A percentile compares a stretch with the other conserved stretches of the same genome.
phyloP scores from a whole-genome alignment of 2,113 vertebrate species.

The Nycticebus coucang region DNA sequence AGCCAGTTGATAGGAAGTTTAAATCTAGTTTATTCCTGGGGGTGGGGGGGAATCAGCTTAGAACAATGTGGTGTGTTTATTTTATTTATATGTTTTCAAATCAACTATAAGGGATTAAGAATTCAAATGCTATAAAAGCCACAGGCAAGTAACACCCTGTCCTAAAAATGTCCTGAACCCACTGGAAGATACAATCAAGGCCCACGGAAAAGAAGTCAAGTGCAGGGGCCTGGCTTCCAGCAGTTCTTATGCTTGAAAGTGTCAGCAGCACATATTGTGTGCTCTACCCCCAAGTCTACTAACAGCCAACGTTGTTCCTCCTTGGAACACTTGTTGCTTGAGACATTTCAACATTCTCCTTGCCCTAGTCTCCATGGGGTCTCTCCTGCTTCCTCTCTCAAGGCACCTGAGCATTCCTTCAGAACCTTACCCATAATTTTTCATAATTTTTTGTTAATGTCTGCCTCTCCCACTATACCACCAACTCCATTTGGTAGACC shows the following conservation, averaged over 20 bases:
- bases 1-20: slow-evolving; percentile 54
- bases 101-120: slow-evolving; percentile 47
- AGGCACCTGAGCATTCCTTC: background rate
- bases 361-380: background rate
- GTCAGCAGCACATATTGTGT: background rate
- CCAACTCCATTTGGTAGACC: background rate
- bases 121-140: slow-evolving; percentile 43
- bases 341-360: background rate
- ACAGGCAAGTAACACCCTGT: background rate
- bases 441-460: background rate
- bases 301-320: background rate
- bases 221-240: background rate
- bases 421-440: background rate
- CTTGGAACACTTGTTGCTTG: background rate
- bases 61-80: slow-evolving; percentile 56
- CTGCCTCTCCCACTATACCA: background rate
- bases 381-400: slow-evolving; percentile 5
- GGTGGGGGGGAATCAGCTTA: background rate
- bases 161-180: slow-evolving; percentile 40
- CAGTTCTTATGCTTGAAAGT: background rate
- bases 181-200: slow-evolving; percentile 22
- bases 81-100: slow-evolving; percentile 64
- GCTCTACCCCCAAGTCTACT: background rate
- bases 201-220: background rate
- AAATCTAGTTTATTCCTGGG: slow-evolving; percentile 6